Conservation (phyloP, 1,140 invertebrate species). For the Macrostomum lignano region DNA sequence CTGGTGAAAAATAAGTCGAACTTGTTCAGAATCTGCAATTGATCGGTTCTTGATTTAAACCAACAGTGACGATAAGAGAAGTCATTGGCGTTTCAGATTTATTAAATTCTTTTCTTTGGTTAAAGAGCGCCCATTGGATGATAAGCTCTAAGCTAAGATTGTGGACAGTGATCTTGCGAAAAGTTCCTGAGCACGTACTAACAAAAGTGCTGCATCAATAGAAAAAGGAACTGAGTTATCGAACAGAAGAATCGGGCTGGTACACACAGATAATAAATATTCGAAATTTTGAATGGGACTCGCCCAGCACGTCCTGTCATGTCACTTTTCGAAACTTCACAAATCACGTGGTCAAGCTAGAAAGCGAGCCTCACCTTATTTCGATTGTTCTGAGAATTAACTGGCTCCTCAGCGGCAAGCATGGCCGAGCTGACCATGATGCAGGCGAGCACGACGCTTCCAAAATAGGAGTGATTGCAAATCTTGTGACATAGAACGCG, state of each 20-base stretch:
- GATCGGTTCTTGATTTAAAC: slow-evolving; percentile 34
- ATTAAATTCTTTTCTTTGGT: slow-evolving; percentile 15
- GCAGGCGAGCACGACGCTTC: slow-evolving; percentile 77
- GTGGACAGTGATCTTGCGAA: no score
- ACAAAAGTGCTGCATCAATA: no score
- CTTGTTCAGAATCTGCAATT: slow-evolving; percentile 56
- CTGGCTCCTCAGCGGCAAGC: slow-evolving; percentile 84
- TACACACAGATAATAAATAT: no score
- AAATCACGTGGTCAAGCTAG: no score
- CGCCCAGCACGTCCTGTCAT: no score
- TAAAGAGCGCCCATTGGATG: not conserved
- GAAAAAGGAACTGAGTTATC: no score
- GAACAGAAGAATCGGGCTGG: no score
- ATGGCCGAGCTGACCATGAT: slow-evolving; percentile 92
- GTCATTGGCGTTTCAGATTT: slow-evolving; percentile 57
- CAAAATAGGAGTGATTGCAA: slow-evolving; percentile 75
- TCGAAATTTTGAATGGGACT: no score
- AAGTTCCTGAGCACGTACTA: no score
- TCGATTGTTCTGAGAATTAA: slow-evolving; percentile 41
- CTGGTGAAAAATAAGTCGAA: slow-evolving; percentile 96
- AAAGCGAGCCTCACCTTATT: slow-evolving; percentile 33
- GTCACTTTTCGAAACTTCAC: no score
- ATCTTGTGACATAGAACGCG: slow-evolving; percentile 80
- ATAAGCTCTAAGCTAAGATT: slow-evolving; percentile 6
- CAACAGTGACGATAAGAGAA: slow-evolving; percentile 87